Conservation (phyloP, 2,113 vertebrate species). For the Etheostoma cragini region DNA sequence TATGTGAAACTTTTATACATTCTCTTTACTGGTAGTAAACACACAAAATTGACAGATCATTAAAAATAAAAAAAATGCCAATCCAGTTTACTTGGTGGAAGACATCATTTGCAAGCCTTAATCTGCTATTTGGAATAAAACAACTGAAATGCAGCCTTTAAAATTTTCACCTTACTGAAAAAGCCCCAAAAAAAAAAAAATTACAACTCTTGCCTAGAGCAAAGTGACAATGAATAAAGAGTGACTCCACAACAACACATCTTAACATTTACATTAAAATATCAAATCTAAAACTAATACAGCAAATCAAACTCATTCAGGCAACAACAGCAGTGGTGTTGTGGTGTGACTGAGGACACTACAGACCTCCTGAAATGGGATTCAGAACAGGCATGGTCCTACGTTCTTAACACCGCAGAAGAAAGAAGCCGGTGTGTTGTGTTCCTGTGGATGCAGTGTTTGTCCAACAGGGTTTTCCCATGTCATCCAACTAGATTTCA, state of each 20-base stretch:
- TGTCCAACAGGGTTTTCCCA: conserved; percentile 45
- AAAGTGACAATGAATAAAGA: conserved; percentile 42
- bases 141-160: conserved; percentile 35
- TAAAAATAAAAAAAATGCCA: background rate
- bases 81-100: conserved; percentile 5
- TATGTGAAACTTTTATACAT: conserved; percentile 17
- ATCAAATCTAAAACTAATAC: conserved; percentile 46
- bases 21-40: conserved; percentile 28
- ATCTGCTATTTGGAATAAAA: conserved; percentile 35
- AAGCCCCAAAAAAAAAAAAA: conserved; percentile 23
- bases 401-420: background rate
- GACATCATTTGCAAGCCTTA: background rate
- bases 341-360: background rate
- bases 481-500: conserved; percentile 25
- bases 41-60: background rate
- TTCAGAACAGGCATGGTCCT: background rate
- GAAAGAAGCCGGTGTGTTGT: background rate
- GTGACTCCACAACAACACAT: conserved; percentile 10
- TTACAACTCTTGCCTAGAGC: conserved; percentile 40
- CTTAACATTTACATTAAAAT: conserved; percentile 32
- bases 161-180: conserved; percentile 34
- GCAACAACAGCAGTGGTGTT: background rate
- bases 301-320: conserved; percentile 29
- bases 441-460: conserved; percentile 45
- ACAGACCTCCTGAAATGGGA: background rate